Conservation (phyloP, 35 echinoderm and acorn worm genomes). For the Ophioderma brevispina region DNA sequence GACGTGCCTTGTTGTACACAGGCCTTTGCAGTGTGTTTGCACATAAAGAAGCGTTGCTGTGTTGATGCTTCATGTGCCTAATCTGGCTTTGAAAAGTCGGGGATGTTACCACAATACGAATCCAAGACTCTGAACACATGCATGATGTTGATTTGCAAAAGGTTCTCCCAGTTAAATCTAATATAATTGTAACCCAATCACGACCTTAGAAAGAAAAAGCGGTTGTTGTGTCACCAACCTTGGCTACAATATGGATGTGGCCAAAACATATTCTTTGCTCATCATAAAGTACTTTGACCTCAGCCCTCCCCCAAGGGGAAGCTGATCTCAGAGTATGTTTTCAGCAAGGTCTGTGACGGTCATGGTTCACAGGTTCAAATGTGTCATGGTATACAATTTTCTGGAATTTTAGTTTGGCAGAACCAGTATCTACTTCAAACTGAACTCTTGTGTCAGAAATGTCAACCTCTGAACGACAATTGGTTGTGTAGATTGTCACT, state of each 20-base stretch:
- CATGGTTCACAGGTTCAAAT: no score
- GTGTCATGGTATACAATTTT: no score
- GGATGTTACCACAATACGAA: neutral
- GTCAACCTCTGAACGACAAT: neutral
- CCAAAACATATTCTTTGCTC: no score
- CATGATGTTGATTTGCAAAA: neutral
- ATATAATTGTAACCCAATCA: neutral
- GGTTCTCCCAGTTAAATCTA: neutral
- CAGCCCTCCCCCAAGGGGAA: no score
- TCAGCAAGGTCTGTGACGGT: no score
- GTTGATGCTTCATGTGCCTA: conserved; percentile 1
- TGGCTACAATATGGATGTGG: neutral
- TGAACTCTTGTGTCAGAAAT: neutral
- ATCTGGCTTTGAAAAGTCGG: neutral
- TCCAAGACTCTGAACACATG: neutral
- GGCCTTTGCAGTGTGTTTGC: conserved; percentile 17
- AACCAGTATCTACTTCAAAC: neutral
- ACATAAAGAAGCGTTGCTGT: conserved; percentile 20
- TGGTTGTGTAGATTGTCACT: neutral
- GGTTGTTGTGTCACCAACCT: neutral
- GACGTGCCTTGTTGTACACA: conserved; percentile 24
- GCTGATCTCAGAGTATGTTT: no score
- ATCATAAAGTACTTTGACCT: no score
- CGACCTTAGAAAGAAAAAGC: neutral
- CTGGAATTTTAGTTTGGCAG: no score